Evolutionary conservation across 2,888 invertebrate genomes (phyloP).

Genomic region (Leistus spinibarbis): DNA sequence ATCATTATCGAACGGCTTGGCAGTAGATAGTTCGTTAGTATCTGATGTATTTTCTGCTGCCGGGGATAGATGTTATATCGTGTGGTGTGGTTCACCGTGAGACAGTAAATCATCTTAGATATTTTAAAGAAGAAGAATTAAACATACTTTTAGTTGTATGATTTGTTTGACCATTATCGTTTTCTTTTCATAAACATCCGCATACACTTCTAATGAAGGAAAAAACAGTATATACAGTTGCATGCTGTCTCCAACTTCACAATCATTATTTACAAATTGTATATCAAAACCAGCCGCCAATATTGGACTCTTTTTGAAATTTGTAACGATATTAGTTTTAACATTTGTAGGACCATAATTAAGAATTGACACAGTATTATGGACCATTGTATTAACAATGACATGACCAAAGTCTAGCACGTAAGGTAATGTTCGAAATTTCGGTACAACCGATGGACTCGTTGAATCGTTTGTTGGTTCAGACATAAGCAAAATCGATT

Average conservation of each 20-base stretch:
- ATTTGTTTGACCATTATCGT: conserved; percentile 52
- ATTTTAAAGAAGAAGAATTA: conserved; percentile 12
- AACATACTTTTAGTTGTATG: conserved; percentile 60
- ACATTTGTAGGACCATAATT: conserved; percentile 63
- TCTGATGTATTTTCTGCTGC: too few relatives aligned
- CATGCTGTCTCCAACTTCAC: conserved; percentile 60
- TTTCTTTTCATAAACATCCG: conserved; percentile 46
- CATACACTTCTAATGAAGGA: conserved; percentile 58
- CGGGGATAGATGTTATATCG: too few relatives aligned
- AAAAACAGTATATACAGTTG: conserved; percentile 61
- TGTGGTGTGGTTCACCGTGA: too few relatives aligned
- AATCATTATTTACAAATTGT: conserved; percentile 53
- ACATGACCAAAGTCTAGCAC: conserved; percentile 65
- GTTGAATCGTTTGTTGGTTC: conserved; percentile 48
- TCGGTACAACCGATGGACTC: conserved; percentile 56
- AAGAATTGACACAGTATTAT: conserved; percentile 58
- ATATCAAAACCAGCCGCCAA: conserved; percentile 50
- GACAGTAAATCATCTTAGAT: background rate
- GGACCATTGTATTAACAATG: conserved; percentile 57
- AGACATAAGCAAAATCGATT: conserved; percentile 53
- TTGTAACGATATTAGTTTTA: background rate
- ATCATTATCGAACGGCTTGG: too few relatives aligned
- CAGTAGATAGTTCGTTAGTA: too few relatives aligned
- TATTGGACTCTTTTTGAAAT: conserved; percentile 43
- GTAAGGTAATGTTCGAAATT: conserved; percentile 61